Evolutionary conservation across 2,797 vertebrate species (phyloP), one percentile per base, ranked within the genome.

Genomic region (Erpetoichthys calabaricus): DNA sequence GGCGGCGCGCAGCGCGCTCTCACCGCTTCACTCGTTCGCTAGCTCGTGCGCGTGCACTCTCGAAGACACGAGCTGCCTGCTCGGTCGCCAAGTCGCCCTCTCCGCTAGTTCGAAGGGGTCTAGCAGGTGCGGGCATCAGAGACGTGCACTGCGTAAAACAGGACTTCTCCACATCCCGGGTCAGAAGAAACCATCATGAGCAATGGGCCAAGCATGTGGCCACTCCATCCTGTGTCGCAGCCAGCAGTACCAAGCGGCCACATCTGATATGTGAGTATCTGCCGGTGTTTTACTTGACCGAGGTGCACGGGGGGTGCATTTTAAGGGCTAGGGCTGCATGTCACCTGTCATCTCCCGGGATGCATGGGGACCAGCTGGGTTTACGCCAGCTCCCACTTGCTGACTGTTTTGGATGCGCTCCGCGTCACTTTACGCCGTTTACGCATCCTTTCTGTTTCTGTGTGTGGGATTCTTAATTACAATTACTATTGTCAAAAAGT

Each of bases 221-320:
- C 92, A 96, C 87, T 91, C 93, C 80, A 90, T 96, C 76, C 91
- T 96, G 67, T 97, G 92, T 82, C 89, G 92, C 80, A 97, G 86
- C 82, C 90, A 97, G 59, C 85, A 85, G 64, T 80, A 82, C 73
- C 87, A 82, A 63, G 86, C 89, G 53, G 80, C 89, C 56, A 78
- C 88, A 53, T 80, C 85, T 67, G 88, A 91, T 62, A 80, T 88
- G 88, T 92, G 82, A 90, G 89, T 89, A 66, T 44, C 41, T 8
- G 3, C 25, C 25, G 25, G 25, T 25, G 25, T 25, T 25, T 25
- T 25, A 25, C 25, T 25, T 25, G 25, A 25, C 25, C 25, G 25
- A 25, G 25, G 25, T 25, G 25, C 25, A 25, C 25, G 25, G 25
- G 25, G n/a, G 25, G 25, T 25, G 25, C 2, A 25, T 25, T 25